Evolutionary conservation across 2,113 vertebrate genomes (phyloP).

Genomic region (Alectura lathami): DNA sequence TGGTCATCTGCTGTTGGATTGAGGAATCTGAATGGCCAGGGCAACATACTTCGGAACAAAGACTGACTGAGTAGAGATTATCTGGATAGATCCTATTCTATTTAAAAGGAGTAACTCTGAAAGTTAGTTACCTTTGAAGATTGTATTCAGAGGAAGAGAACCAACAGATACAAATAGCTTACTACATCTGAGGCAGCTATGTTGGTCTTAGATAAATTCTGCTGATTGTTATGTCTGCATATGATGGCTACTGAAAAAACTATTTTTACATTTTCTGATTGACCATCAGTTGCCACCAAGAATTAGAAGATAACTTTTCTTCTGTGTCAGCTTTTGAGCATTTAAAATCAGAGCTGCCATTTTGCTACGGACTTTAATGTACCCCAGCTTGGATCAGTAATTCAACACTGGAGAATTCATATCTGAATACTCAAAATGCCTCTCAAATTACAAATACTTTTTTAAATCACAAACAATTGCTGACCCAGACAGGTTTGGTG

Average conservation of each 20-base stretch:
- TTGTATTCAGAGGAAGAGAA: not conserved
- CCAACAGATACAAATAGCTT: not conserved
- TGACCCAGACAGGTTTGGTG: not conserved
- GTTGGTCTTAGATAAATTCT: not conserved
- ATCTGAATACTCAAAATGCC: not conserved
- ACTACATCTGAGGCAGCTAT: not conserved
- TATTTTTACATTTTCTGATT: not conserved
- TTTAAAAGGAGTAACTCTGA: not conserved
- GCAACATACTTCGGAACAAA: not conserved
- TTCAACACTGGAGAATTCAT: not conserved
- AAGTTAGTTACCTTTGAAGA: not conserved
- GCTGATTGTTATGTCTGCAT: not conserved
- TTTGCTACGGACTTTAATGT: not conserved
- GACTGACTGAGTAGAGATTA: not conserved
- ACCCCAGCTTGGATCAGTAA: not conserved
- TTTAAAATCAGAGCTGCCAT: not conserved
- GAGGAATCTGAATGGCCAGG: not conserved
- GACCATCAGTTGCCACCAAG: not conserved
- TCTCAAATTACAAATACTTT: not conserved
- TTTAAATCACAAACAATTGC: not conserved
- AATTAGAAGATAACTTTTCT: not conserved
- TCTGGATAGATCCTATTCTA: not conserved
- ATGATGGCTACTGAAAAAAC: not conserved
- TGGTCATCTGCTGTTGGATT: not conserved
- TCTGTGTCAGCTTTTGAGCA: not conserved